A percentile compares a stretch with the other conserved stretches of the same genome.
These are phyloP conservation scores for Neopelma chrysocephalum DNA, from an alignment of 2,797 vertebrate species.

Conservation along the genomic window DNA sequence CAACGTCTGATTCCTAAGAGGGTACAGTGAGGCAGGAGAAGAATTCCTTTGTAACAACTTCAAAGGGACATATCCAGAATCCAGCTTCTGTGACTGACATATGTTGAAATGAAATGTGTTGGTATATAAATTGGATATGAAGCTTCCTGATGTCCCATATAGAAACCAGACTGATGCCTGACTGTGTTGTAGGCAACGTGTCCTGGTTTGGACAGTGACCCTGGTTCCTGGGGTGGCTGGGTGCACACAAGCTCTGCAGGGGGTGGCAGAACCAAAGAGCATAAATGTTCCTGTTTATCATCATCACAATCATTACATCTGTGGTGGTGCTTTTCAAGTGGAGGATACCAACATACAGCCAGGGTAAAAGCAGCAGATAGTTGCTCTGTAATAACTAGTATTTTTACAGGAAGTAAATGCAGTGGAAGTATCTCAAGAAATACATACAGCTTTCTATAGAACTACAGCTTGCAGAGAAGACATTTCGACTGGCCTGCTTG, in stretches of 20 bases:
- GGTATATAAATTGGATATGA: neutral
- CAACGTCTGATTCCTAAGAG: neutral
- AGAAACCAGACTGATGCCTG: neutral
- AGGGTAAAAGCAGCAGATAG: neutral
- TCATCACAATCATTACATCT: neutral
- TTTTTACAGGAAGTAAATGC: neutral
- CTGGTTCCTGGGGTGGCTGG: rapidly evolving
- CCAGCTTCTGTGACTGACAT: neutral
- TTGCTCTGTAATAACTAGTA: neutral
- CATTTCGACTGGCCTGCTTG: neutral
- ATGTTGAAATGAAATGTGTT: neutral
- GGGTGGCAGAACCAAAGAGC: neutral
- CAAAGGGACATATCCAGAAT: neutral
- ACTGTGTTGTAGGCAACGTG: neutral
- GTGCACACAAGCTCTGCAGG: neutral
- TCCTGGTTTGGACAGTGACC: neutral
- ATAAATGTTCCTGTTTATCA: neutral
- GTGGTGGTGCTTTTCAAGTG: neutral
- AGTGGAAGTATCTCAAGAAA: neutral
- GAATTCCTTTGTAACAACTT: neutral
- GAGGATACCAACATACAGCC: neutral
- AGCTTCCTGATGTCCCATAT: neutral
- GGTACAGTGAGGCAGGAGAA: neutral
- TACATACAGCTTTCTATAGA: neutral
- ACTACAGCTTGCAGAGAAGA: neutral